Conservation (phyloP, 2,113 vertebrate species). For the Maccullochella peelii region DNA sequence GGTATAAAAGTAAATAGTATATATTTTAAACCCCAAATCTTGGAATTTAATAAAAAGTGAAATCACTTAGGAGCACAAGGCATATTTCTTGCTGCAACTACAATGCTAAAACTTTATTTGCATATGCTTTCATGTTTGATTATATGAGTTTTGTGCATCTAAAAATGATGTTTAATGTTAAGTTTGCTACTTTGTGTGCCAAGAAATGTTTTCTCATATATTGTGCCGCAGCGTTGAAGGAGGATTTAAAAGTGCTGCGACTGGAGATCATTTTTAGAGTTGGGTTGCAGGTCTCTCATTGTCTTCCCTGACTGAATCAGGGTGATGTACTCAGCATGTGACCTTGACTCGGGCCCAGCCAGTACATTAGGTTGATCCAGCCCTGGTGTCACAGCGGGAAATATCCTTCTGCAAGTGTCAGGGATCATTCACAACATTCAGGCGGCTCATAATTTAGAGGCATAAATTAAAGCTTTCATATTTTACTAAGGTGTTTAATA, state of each 20-base stretch:
- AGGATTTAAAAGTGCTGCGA: constrained; percentile 13
- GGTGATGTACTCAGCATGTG: constrained; percentile 53
- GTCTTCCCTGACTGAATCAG: constrained; percentile 29
- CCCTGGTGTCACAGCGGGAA: constrained; percentile 48
- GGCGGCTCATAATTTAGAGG: constrained; percentile 52
- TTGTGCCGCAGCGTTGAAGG: neutral
- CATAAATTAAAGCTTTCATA: constrained; percentile 66
- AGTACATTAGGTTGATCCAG: constrained; percentile 65
- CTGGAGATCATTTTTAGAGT: constrained; percentile 39
- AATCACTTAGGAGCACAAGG: neutral
- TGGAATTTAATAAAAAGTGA: neutral
- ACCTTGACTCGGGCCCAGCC: constrained; percentile 68
- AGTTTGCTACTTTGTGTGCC: neutral
- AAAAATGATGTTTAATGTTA: neutral
- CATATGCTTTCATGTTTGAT: neutral
- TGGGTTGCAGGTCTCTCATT: constrained; percentile 12
- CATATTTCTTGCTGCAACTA: neutral
- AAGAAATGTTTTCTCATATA: constrained; percentile 18
- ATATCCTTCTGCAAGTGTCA: constrained; percentile 64
- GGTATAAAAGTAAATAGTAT: neutral
- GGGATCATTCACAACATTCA: constrained; percentile 52
- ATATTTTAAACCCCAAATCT: neutral
- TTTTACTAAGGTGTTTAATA: constrained; percentile 70
- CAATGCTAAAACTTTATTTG: constrained; percentile 1
- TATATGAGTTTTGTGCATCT: neutral